These are phyloP conservation scores for Coracias cyanogaster DNA, from an alignment of 2,797 vertebrate species.

Conservation along the genomic window DNA sequence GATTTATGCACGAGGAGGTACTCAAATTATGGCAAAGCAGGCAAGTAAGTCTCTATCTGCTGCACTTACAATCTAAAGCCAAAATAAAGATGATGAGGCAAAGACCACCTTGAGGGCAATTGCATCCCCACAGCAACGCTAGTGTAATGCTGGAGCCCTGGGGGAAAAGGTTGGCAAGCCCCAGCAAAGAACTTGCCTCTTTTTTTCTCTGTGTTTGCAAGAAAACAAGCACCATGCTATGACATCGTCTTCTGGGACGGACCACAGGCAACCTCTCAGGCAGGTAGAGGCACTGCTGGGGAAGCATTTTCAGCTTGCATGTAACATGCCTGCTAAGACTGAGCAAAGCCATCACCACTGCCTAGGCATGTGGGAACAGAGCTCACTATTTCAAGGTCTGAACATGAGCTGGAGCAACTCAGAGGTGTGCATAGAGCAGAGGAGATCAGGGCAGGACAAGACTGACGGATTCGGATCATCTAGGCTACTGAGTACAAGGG, in stretches of 20 bases:
- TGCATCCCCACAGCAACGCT: background rate
- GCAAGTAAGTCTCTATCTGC: background rate
- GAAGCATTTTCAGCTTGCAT: background rate
- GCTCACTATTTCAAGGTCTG: background rate
- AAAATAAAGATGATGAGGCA: background rate
- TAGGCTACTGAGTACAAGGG: background rate
- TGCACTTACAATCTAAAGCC: background rate
- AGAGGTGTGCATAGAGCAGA: background rate
- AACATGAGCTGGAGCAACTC: background rate
- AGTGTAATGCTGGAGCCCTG: background rate
- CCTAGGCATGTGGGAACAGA: background rate
- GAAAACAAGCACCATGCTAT: rapidly evolving
- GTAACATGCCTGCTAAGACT: background rate
- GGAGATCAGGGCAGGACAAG: background rate
- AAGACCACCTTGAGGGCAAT: background rate
- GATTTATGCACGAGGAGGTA: background rate
- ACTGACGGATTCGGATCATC: background rate
- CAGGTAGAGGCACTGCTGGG: background rate
- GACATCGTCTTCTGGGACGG: rapidly evolving
- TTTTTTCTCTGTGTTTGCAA: background rate
- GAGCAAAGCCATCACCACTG: background rate
- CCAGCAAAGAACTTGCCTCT: background rate
- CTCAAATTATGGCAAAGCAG: background rate
- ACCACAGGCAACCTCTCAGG: background rate
- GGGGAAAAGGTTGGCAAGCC: background rate